A percentile compares a stretch with the other conserved stretches of the same genome.
Evolutionary conservation across 2,888 invertebrate species (phyloP).

Genomic region (Drosophila antonietae): DNA sequence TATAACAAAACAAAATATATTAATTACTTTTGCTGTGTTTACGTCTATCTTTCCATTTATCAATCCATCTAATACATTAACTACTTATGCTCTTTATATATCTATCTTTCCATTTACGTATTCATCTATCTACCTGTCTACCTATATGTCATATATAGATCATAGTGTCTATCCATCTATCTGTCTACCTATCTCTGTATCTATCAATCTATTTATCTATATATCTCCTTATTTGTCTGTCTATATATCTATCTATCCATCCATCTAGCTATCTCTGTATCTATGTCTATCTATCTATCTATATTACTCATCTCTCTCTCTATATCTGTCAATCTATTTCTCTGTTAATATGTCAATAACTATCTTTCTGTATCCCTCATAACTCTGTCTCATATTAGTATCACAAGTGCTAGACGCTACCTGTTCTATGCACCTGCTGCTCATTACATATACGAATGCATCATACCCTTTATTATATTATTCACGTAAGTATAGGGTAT

Average conservation of each 20-base stretch:
- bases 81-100: too few relatives aligned
- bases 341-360: too few relatives aligned
- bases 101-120: too few relatives aligned
- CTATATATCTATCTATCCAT: background rate
- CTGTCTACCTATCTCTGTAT: background rate
- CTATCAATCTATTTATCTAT: background rate
- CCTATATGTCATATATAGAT: too few relatives aligned
- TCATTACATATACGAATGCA: background rate
- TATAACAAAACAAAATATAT: too few relatives aligned
- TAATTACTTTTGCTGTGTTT: too few relatives aligned
- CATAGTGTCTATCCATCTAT: too few relatives aligned
- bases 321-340: background rate
- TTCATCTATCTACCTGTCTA: too few relatives aligned
- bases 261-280: background rate
- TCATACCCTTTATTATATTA: background rate
- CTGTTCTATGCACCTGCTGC: background rate
- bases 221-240: too few relatives aligned
- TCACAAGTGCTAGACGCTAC: background rate
- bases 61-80: background rate
- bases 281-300: background rate
- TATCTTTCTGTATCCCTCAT: background rate
- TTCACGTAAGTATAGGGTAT: conserved; percentile 14
- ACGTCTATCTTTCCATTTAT: too few relatives aligned
- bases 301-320: too few relatives aligned
- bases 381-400: background rate